These are phyloP conservation scores for Drosophila nigricruria DNA, from an alignment of 2,888 invertebrate genomes.

Conservation along the genomic window DNA sequence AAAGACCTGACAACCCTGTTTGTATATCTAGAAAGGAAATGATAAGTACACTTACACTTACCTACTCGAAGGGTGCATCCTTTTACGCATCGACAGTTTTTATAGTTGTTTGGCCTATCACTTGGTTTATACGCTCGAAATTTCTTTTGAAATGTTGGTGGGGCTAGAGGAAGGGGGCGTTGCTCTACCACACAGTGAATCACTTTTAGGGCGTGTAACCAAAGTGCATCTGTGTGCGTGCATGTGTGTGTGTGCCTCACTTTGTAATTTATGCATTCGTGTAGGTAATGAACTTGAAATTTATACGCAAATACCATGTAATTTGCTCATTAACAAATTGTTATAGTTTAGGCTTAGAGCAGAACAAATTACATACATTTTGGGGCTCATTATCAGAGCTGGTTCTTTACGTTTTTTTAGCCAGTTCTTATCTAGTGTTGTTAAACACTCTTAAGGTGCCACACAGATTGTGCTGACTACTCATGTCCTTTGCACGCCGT, in stretches of 20 bases:
- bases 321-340: conserved; percentile 74
- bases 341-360: conserved; percentile 33
- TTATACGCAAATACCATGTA: conserved; percentile 66
- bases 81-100: conserved; percentile 75
- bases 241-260: conserved; percentile 13
- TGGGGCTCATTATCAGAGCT: conserved; percentile 29
- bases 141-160: conserved; percentile 33
- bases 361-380: no score
- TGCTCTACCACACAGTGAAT: conserved; percentile 34
- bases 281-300: conserved; percentile 57
- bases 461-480: conserved; percentile 22
- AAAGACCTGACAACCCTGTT: conserved; percentile 41
- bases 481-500: conserved; percentile 25
- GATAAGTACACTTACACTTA: conserved; percentile 41
- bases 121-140: conserved; percentile 24
- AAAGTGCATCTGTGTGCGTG: conserved; percentile 14
- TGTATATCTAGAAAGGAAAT: conserved; percentile 61
- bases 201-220: conserved; percentile 64
- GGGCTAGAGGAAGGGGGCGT: conserved; percentile 28
- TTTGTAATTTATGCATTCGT: conserved; percentile 41
- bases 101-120: conserved; percentile 58
- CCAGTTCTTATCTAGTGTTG: conserved; percentile 27
- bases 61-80: conserved; percentile 56
- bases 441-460: not conserved
- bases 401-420: not conserved